A percentile compares a stretch with the other conserved stretches of the same genome.
phyloP scores from a whole-genome alignment of 2,113 vertebrate genomes.

The Phaethon lepturus region DNA sequence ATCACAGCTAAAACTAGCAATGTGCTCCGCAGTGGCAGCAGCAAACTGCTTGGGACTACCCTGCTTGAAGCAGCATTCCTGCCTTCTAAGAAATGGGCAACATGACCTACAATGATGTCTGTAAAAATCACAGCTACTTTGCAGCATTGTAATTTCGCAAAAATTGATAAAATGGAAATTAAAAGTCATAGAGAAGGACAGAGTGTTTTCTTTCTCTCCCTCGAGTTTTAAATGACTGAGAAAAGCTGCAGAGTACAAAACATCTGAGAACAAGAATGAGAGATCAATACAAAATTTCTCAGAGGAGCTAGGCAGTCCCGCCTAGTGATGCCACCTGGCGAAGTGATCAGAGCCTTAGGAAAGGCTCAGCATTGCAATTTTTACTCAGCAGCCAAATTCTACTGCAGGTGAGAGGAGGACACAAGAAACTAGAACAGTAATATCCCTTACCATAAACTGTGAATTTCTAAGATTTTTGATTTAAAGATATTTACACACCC shows the following conservation, averaged over 20 bases:
- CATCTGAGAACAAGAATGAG: background rate
- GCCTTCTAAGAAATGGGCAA: background rate
- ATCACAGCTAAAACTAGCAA: conserved; percentile 15
- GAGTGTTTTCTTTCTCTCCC: background rate
- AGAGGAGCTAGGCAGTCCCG: background rate
- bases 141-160: background rate
- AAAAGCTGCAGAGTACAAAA: background rate
- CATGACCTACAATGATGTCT: background rate
- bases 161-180: background rate
- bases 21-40: background rate
- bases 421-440: background rate
- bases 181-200: background rate
- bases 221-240: background rate
- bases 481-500: background rate
- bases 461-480: background rate
- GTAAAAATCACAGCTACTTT: background rate
- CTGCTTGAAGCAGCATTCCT: background rate
- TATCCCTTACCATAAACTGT: background rate
- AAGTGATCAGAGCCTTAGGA: fast-evolving
- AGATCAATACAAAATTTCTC: background rate
- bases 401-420: background rate
- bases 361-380: background rate
- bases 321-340: background rate
- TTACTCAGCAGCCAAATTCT: background rate
- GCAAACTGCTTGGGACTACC: background rate